Conservation (phyloP, 2,113 vertebrate genomes). For the Sceloporus undulatus region DNA sequence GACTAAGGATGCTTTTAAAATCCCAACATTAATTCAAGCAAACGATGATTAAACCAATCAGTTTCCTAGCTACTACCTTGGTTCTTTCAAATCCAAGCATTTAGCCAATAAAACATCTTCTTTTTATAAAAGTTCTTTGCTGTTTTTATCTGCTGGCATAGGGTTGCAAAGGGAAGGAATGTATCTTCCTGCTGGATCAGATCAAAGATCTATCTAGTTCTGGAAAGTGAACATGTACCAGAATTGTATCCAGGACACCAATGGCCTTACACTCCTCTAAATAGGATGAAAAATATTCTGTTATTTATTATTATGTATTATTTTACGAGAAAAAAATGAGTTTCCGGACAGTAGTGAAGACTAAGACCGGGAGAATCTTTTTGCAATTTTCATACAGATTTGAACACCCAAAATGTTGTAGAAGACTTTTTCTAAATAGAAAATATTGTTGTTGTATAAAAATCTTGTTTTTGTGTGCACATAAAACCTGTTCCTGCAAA, state of each 20-base stretch:
- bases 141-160: neutral
- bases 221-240: neutral
- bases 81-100: conserved; percentile 28
- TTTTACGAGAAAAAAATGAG: no score
- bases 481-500: no score
- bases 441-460: no score
- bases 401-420: no score
- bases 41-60: neutral
- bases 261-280: neutral
- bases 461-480: no score
- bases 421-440: no score
- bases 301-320: no score
- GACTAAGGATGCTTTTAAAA: conserved; percentile 20
- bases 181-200: neutral
- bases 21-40: neutral
- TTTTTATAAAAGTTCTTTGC: neutral
- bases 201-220: neutral
- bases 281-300: no score
- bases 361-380: no score
- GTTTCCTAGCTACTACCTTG: neutral
- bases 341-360: no score
- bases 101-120: conserved; percentile 24
- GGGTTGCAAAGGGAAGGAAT: neutral
- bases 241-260: neutral
- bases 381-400: no score